A percentile compares a stretch with the other conserved stretches of the same genome.
Evolutionary conservation across 2,113 vertebrate species (phyloP).

Genomic region (Okapia johnstoni): DNA sequence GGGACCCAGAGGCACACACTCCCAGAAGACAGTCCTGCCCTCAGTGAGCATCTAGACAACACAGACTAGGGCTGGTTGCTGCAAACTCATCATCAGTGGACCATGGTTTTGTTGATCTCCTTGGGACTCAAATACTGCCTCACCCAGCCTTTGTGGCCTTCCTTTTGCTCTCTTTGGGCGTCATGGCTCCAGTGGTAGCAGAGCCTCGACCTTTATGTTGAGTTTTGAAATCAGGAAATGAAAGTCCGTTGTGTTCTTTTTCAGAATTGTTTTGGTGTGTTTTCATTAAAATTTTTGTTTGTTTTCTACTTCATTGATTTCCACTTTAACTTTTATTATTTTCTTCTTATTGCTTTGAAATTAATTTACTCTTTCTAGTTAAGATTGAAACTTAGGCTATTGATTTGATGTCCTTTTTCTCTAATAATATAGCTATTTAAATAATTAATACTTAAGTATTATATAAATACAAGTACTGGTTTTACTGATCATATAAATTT

Average conservation of each 20-base stretch:
- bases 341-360: background rate
- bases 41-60: constrained; percentile 8
- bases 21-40: constrained; percentile 21
- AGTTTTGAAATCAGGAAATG: background rate
- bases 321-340: background rate
- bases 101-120: constrained; percentile 85
- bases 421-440: background rate
- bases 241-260: background rate
- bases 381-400: background rate
- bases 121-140: constrained; percentile 89
- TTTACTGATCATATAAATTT: background rate
- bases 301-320: background rate
- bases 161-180: constrained; percentile 83
- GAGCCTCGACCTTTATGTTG: background rate
- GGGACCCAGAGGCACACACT: constrained; percentile 46
- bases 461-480: background rate
- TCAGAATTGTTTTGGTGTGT: background rate
- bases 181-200: background rate
- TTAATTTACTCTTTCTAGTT: background rate
- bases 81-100: constrained; percentile 6
- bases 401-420: background rate
- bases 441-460: background rate
- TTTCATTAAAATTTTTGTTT: background rate
- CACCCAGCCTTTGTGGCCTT: constrained; percentile 89
- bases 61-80: constrained; percentile 35